phyloP scores from a whole-genome alignment of 1,140 invertebrate genomes.

The Drosophila prosaltans region DNA sequence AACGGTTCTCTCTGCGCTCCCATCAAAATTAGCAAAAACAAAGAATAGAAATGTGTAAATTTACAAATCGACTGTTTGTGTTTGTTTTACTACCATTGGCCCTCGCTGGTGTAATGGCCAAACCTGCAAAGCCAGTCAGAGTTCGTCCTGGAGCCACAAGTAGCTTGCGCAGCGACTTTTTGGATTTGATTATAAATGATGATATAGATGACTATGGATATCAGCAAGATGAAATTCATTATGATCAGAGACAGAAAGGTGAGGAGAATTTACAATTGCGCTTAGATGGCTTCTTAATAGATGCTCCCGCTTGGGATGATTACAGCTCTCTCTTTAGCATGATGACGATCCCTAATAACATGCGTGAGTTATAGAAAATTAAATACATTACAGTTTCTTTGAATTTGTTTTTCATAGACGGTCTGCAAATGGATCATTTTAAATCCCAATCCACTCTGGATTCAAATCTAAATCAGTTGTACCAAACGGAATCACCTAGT shows the following conservation, averaged over 20 bases:
- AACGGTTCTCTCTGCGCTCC: conserved; percentile 54
- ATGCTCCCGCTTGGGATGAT: conserved; percentile 45
- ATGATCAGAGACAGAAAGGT: conserved; percentile 77
- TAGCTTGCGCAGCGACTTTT: conserved; percentile 48
- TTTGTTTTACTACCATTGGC: conserved; percentile 54
- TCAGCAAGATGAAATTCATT: conserved; percentile 66
- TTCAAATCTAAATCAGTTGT: conserved; percentile 26
- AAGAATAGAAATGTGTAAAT: conserved; percentile 71
- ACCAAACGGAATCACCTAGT: conserved; percentile 26
- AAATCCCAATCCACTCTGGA: conserved; percentile 23
- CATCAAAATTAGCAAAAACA: neutral
- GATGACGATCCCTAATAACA: conserved; percentile 42
- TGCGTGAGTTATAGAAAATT: conserved; percentile 32
- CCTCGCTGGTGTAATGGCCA: conserved; percentile 15
- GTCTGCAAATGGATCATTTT: conserved; percentile 32
- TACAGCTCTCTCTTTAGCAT: conserved; percentile 38
- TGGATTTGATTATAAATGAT: conserved; percentile 66
- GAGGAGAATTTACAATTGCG: conserved; percentile 66
- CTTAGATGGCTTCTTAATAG: conserved; percentile 73
- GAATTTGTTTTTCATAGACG: neutral
- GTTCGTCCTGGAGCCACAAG: conserved; percentile 18
- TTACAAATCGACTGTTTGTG: conserved; percentile 75
- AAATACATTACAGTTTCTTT: too few species aligned
- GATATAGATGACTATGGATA: conserved; percentile 56
- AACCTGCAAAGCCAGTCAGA: conserved; percentile 29